phyloP scores from a whole-genome alignment of 2,797 vertebrate species.

The Eulemur albifrons region DNA sequence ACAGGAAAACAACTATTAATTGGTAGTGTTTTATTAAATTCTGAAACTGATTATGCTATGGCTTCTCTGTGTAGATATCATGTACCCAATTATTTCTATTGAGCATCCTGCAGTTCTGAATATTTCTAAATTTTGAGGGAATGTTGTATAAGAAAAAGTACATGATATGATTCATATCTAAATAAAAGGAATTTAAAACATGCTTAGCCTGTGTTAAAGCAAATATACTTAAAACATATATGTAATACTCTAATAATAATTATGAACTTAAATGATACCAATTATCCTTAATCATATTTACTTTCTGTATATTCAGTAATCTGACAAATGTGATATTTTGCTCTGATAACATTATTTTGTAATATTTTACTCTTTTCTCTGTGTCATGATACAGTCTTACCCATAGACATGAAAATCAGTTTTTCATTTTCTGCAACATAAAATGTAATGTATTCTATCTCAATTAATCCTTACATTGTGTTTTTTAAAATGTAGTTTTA shows the following conservation, averaged over 20 bases:
- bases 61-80: background rate
- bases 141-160: background rate
- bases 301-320: background rate
- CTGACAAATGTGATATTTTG: background rate
- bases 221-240: background rate
- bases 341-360: background rate
- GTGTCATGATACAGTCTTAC: background rate
- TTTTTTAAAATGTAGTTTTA: background rate
- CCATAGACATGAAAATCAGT: background rate
- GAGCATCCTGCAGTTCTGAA: background rate
- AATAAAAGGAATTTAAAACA: background rate
- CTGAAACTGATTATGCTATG: background rate
- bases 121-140: background rate
- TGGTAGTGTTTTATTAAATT: background rate
- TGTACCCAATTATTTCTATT: fast-evolving
- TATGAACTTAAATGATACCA: background rate
- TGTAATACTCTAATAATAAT: background rate
- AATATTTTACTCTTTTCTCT: background rate
- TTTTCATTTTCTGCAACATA: background rate
- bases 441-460: background rate
- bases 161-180: background rate
- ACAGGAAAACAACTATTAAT: background rate
- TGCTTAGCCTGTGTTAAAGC: background rate
- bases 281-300: background rate
- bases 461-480: background rate